Conservation (phyloP, 2,113 vertebrate species). For the Neodontobutis hainanensis region DNA sequence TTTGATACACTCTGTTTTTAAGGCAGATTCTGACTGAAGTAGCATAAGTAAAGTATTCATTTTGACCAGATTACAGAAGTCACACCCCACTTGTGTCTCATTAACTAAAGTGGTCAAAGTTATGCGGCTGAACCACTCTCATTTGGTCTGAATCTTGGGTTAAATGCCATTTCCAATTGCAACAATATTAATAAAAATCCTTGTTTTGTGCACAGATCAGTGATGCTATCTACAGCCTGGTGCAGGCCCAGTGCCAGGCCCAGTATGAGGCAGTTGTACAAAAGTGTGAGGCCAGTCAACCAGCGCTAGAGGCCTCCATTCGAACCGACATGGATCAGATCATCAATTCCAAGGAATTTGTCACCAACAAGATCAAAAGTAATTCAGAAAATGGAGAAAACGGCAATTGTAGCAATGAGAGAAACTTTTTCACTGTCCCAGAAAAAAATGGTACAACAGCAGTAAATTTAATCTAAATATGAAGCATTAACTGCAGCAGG, state of each 20-base stretch:
- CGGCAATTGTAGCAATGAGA: too few relatives aligned
- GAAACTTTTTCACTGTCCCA: too few relatives aligned
- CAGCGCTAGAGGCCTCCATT: conserved; percentile 85
- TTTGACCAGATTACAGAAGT: too few relatives aligned
- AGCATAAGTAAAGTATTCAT: too few relatives aligned
- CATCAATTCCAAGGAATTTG: conserved; percentile 93
- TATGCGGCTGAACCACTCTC: too few relatives aligned
- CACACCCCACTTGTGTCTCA: too few relatives aligned
- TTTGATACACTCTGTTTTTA: too few relatives aligned
- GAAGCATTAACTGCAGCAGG: too few relatives aligned
- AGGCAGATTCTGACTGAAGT: too few relatives aligned
- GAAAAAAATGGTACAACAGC: too few relatives aligned
- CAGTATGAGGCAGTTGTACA: conserved; percentile 76
- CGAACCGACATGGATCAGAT: conserved; percentile 97
- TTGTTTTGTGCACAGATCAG: conserved; percentile 80
- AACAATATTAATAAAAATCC: neutral
- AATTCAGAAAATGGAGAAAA: neutral
- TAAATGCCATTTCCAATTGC: neutral
- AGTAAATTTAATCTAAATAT: too few relatives aligned
- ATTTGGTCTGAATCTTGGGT: neutral
- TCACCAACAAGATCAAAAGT: conserved; percentile 94
- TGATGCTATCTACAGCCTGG: conserved; percentile 86
- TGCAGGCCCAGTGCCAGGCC: conserved; percentile 81
- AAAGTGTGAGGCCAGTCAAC: conserved; percentile 78
- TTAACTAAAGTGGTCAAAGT: too few relatives aligned